phyloP scores from a whole-genome alignment of 1,140 invertebrate species.

The Delia radicum region DNA sequence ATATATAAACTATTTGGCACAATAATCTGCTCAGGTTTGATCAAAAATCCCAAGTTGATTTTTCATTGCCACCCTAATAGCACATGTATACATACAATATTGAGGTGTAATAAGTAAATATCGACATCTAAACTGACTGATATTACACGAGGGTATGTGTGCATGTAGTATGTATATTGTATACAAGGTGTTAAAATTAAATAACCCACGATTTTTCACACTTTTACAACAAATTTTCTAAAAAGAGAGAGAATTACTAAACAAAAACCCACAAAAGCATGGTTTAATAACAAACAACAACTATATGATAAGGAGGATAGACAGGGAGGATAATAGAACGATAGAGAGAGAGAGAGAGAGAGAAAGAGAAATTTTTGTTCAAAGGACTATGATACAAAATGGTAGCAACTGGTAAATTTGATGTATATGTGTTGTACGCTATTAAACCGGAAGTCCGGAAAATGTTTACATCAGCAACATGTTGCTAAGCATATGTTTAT shows the following conservation, averaged over 20 bases:
- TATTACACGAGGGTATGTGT: neutral
- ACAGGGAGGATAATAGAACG: too few species aligned
- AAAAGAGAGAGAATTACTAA: too few species aligned
- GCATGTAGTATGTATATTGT: neutral
- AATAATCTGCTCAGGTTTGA: too few species aligned
- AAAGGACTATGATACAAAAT: too few species aligned
- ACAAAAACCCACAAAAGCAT: neutral
- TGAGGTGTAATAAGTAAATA: neutral
- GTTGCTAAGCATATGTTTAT: neutral
- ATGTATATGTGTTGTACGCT: too few species aligned
- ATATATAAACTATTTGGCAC: too few species aligned
- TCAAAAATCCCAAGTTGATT: too few species aligned
- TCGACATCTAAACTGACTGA: neutral
- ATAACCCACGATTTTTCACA: constrained; percentile 11
- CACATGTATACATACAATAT: neutral
- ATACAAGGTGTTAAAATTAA: constrained; percentile 15
- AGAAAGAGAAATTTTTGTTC: neutral
- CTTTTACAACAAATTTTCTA: too few species aligned
- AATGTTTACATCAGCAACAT: neutral
- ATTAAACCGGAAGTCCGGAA: neutral
- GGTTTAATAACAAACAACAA: neutral
- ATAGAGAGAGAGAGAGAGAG: neutral
- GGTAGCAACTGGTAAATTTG: too few species aligned
- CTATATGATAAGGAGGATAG: too few species aligned
- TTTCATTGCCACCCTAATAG: too few species aligned